Conservation (phyloP, 2,888 invertebrate genomes). For the Leptarthrus brevirostris region DNA sequence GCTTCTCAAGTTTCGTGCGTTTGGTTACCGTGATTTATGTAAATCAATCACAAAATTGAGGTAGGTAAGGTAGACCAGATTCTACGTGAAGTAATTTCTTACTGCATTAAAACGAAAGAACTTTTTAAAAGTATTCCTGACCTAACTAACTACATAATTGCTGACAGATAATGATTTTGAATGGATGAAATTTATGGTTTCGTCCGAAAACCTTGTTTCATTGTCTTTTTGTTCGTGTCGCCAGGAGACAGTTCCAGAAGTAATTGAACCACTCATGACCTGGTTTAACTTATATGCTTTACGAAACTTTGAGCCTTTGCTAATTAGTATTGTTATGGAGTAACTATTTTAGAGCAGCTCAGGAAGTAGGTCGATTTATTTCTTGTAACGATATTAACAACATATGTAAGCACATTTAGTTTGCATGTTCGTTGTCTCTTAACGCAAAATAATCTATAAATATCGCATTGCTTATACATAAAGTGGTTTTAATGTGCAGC, state of each 20-base stretch:
- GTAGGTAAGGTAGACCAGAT: conserved; percentile 8
- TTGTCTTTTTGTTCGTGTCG: not conserved
- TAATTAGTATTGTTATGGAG: too few species aligned
- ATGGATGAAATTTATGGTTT: conserved; percentile 10
- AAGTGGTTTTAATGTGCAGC: too few species aligned
- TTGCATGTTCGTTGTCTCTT: too few species aligned
- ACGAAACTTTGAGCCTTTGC: not conserved
- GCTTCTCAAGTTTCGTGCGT: conserved; percentile 16
- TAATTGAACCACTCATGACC: not conserved
- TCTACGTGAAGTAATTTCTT: not conserved
- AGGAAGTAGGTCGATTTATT: too few species aligned
- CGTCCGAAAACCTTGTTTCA: not conserved
- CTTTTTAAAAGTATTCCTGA: conserved; percentile 6
- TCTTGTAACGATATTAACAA: too few species aligned
- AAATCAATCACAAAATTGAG: conserved; percentile 33
- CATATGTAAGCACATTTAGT: too few species aligned
- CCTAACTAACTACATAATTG: conserved; percentile 26
- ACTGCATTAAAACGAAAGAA: not conserved
- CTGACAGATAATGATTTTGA: conserved; percentile 27
- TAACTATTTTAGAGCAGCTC: too few species aligned
- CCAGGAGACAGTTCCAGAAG: conserved; percentile 7
- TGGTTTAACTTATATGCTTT: not conserved
- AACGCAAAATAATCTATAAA: too few species aligned
- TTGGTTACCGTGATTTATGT: conserved; percentile 3
- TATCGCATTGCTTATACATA: too few species aligned